A percentile compares a stretch with the other conserved stretches of the same genome.
Conservation (phyloP, 2,888 invertebrate species). For the Hydroisotoma schaefferi region DNA sequence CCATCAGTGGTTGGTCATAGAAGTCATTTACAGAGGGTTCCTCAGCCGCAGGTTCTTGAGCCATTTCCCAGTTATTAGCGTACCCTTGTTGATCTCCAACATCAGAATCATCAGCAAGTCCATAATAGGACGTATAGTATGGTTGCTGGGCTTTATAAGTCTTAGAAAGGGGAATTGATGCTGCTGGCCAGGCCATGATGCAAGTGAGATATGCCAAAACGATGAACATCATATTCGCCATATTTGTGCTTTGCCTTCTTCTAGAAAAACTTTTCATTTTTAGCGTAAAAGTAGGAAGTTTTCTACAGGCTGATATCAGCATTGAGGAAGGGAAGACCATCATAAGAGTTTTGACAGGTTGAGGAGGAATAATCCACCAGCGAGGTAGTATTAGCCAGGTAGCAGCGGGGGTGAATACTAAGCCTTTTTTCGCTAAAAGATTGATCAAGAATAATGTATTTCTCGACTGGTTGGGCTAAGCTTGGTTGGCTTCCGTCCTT, state of each 20-base stretch:
- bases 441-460: too few relatives aligned
- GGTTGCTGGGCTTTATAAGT: constrained; percentile 11
- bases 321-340: not conserved
- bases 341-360: not conserved
- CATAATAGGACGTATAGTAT: not conserved
- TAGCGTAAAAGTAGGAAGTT: too few relatives aligned
- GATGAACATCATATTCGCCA: constrained; percentile 12
- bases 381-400: too few relatives aligned
- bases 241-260: too few relatives aligned
- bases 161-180: constrained; percentile 5
- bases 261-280: too few relatives aligned
- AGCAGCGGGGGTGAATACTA: too few relatives aligned
- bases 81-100: constrained; percentile 4
- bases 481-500: too few relatives aligned
- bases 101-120: constrained; percentile 2
- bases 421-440: too few relatives aligned
- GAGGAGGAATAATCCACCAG: too few relatives aligned
- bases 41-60: constrained; percentile 23
- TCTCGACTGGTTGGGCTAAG: too few relatives aligned
- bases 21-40: constrained; percentile 26
- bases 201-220: constrained; percentile 35
- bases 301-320: not conserved
- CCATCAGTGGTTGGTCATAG: constrained; percentile 5
- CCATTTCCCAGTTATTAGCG: constrained; percentile 31
- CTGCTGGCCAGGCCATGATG: constrained; percentile 43